phyloP scores from a whole-genome alignment of 2,797 vertebrate genomes.

The Myripristis murdjan region DNA sequence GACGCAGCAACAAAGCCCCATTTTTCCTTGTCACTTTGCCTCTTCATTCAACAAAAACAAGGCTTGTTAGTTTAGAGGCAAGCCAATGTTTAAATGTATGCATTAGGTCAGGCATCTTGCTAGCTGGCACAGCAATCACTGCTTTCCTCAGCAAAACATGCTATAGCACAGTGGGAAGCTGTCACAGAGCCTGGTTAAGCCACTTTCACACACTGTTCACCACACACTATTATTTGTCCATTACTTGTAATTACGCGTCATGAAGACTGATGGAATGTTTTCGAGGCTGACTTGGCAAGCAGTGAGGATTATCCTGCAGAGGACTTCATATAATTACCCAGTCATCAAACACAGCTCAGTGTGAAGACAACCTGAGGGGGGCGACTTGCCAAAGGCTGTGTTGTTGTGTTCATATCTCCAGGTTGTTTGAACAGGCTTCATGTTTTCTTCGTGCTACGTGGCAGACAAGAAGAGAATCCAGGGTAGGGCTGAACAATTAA shows the following conservation, averaged over 20 bases:
- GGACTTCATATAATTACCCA: constrained; percentile 77
- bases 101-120: constrained; percentile 26
- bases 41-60: constrained; percentile 34
- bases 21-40: constrained; percentile 43
- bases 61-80: constrained; percentile 5
- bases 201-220: constrained; percentile 73
- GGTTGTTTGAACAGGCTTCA: constrained; percentile 24
- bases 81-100: constrained; percentile 38
- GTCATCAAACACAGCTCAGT: constrained; percentile 70
- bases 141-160: constrained; percentile 26
- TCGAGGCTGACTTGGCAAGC: constrained; percentile 72
- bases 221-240: constrained; percentile 77
- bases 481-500: no score
- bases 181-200: constrained; percentile 63
- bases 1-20: constrained; percentile 1
- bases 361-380: constrained; percentile 58
- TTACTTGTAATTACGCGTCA: constrained; percentile 82
- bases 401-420: constrained; percentile 26
- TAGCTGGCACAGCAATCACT: constrained; percentile 9
- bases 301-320: constrained; percentile 72
- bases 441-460: constrained; percentile 20
- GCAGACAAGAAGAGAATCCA: constrained; percentile 17
- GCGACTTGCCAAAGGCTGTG: constrained; percentile 30
- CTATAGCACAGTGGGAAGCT: constrained; percentile 54
- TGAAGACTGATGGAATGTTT: constrained; percentile 80